Percentiles rank a stretch among this genome's conserved stretches.
Evolutionary conservation across 1,140 invertebrate species (phyloP).

Genomic region (Varroa destructor): DNA sequence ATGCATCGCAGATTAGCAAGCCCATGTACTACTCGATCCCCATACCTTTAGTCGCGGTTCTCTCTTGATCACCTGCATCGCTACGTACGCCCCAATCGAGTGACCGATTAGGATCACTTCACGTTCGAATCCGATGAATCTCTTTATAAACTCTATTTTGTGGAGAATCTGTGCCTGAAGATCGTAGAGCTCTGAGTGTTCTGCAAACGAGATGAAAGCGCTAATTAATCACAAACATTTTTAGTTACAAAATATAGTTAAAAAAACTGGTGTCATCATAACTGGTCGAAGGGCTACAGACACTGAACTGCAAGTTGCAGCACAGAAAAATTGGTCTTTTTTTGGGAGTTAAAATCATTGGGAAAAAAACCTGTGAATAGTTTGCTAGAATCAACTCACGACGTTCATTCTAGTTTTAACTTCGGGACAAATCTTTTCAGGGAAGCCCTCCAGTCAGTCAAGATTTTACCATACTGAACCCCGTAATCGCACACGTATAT

Average conservation of each 20-base stretch:
- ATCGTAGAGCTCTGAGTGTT: constrained; percentile 49
- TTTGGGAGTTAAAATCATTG: no score
- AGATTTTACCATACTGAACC: no score
- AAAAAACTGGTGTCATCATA: neutral
- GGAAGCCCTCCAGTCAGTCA: no score
- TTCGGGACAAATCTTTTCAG: no score
- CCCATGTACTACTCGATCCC: no score
- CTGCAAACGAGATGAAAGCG: constrained; percentile 34
- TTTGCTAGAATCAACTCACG: no score
- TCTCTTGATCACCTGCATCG: constrained; percentile 54
- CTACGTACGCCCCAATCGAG: constrained; percentile 68
- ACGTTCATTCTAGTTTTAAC: no score
- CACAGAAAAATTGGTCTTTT: no score
- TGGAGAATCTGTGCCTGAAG: constrained; percentile 63
- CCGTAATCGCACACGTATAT: no score
- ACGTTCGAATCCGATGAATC: constrained; percentile 53
- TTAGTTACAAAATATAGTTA: neutral
- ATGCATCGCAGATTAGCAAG: no score
- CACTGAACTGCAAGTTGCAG: neutral
- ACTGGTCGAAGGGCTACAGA: neutral
- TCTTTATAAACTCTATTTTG: constrained; percentile 59
- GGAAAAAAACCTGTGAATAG: no score
- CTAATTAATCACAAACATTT: neutral
- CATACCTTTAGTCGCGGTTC: constrained; percentile 33
- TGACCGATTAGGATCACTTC: constrained; percentile 63